A percentile compares a stretch with the other conserved stretches of the same genome.
Conservation (phyloP, 2,888 invertebrate genomes). For the Apotomis betuletana region DNA sequence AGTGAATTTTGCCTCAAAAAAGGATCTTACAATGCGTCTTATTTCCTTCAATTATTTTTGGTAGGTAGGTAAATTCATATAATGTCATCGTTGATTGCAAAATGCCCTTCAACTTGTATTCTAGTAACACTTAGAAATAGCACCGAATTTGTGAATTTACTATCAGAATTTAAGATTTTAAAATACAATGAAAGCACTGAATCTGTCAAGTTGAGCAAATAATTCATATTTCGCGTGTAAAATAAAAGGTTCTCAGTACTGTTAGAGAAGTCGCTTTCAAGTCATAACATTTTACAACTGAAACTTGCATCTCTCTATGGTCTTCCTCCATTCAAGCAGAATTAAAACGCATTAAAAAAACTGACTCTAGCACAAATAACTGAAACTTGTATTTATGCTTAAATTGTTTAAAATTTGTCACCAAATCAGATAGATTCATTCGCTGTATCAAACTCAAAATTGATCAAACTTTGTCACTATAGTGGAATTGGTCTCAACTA, state of each 20-base stretch:
- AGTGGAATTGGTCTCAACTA: constrained; percentile 36
- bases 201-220: too few relatives aligned
- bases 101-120: background rate
- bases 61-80: background rate
- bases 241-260: background rate
- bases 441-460: constrained; percentile 2
- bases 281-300: background rate
- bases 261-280: background rate
- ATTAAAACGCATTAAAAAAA: too few relatives aligned
- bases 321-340: too few relatives aligned
- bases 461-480: background rate
- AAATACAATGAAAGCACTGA: background rate
- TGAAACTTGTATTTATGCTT: background rate
- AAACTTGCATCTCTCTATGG: background rate
- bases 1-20: too few relatives aligned
- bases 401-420: background rate
- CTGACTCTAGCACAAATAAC: too few relatives aligned
- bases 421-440: background rate
- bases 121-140: background rate
- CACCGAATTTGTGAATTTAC: background rate
- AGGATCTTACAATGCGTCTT: too few relatives aligned
- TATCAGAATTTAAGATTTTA: background rate
- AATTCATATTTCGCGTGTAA: too few relatives aligned
- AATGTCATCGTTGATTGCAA: background rate
- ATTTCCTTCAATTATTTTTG: too few relatives aligned